Conservation (phyloP, 2,888 invertebrate species). For the Archaeoteleia sp. region DNA sequence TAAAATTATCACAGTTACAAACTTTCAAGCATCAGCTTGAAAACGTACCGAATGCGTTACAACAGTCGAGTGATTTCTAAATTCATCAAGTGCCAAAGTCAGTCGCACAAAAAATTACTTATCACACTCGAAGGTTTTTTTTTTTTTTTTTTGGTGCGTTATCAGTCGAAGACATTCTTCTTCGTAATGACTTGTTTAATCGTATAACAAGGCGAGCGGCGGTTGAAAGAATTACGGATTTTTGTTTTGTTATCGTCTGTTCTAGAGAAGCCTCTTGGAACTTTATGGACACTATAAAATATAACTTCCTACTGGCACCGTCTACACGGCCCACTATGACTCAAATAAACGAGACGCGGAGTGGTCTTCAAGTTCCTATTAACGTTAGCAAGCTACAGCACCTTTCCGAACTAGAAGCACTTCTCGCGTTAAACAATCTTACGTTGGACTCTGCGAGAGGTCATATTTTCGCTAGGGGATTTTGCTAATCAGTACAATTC, state of each 20-base stretch:
- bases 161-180: no score
- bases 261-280: neutral
- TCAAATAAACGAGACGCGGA: conserved; percentile 9
- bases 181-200: no score
- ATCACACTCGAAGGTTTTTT: no score
- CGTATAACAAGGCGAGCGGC: no score
- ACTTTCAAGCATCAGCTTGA: conserved; percentile 17
- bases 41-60: conserved; percentile 26
- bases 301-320: conserved; percentile 4
- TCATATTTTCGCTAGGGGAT: no score
- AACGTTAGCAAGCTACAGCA: conserved; percentile 9
- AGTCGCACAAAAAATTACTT: no score
- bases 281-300: conserved; percentile 13
- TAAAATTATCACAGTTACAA: conserved; percentile 36
- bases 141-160: no score
- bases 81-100: conserved; percentile 1
- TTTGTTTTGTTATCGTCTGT: neutral
- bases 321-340: neutral
- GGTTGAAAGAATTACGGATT: neutral
- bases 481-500: no score
- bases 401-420: conserved; percentile 1
- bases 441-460: no score
- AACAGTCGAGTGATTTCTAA: conserved; percentile 30
- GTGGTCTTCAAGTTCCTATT: conserved; percentile 15
- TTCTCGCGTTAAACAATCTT: no score